phyloP scores from a whole-genome alignment of 2,797 vertebrate genomes.

The Sebastes cheni region DNA sequence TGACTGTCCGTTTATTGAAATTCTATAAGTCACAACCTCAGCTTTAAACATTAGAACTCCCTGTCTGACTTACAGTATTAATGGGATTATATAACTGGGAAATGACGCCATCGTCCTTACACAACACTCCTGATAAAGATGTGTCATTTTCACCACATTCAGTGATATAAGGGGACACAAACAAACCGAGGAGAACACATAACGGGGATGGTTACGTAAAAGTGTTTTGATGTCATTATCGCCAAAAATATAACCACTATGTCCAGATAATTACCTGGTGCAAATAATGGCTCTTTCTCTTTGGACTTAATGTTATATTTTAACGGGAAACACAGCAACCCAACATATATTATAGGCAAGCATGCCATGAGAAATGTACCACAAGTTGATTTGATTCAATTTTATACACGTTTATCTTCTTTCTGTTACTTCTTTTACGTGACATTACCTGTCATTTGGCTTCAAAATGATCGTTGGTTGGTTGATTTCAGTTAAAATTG shows the following conservation, averaged over 20 bases:
- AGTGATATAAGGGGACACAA: background rate
- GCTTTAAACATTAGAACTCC: background rate
- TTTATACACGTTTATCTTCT: background rate
- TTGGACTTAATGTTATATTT: background rate
- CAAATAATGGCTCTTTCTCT: background rate
- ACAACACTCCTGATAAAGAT: background rate
- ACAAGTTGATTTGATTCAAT: no score
- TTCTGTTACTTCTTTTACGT: background rate
- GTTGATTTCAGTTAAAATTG: background rate
- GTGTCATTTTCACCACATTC: background rate
- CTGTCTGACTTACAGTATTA: background rate
- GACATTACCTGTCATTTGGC: background rate
- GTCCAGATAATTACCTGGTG: background rate
- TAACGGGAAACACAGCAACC: background rate
- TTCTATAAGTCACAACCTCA: background rate
- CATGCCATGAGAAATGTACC: background rate
- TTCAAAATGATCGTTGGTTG: background rate
- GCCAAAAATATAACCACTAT: background rate
- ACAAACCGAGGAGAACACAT: background rate
- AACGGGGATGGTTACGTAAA: background rate
- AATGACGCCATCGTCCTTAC: background rate
- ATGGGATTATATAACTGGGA: conserved; percentile 2
- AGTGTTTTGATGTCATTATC: background rate
- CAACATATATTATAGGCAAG: background rate
- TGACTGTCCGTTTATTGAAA: background rate